Percentiles rank a stretch among this genome's conserved stretches.
These are phyloP conservation scores for Cisticola juncidis DNA, from an alignment of 2,113 vertebrate genomes.

Conservation along the genomic window DNA sequence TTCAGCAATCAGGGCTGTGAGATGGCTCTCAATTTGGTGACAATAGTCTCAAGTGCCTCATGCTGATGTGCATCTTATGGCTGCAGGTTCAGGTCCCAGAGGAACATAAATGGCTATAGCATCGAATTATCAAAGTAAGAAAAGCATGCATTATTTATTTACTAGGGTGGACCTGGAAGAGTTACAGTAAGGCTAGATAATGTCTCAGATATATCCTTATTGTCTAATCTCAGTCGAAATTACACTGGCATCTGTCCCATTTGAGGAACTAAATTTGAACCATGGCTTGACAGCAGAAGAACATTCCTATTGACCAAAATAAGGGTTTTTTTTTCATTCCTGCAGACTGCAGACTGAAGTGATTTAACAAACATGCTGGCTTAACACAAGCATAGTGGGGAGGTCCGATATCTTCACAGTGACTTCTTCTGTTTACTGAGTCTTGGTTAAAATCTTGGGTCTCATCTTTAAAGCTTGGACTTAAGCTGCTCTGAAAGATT, in stretches of 20 bases:
- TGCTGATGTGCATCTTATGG: background rate
- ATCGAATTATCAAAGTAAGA: background rate
- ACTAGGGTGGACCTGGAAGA: background rate
- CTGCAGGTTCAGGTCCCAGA: background rate
- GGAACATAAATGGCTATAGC: background rate
- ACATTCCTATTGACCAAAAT: background rate
- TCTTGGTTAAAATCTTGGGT: background rate
- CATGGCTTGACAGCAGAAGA: background rate
- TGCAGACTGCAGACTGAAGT: background rate
- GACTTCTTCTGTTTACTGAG: background rate
- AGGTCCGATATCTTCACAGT: background rate
- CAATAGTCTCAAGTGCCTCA: background rate
- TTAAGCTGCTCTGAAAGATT: background rate
- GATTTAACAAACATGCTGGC: background rate
- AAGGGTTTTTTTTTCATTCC: background rate
- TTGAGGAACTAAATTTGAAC: background rate
- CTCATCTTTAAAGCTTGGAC: background rate
- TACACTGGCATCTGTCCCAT: background rate
- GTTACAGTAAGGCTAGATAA: background rate
- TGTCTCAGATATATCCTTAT: background rate
- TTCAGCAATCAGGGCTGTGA: background rate
- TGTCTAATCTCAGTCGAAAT: background rate
- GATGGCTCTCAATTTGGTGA: background rate
- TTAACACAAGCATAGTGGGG: background rate
- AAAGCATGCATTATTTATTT: background rate